Percentiles rank a stretch among this genome's conserved stretches.
These are phyloP conservation scores for Orchesella cincta DNA, from an alignment of 1,140 invertebrate species.

Conservation along the genomic window DNA sequence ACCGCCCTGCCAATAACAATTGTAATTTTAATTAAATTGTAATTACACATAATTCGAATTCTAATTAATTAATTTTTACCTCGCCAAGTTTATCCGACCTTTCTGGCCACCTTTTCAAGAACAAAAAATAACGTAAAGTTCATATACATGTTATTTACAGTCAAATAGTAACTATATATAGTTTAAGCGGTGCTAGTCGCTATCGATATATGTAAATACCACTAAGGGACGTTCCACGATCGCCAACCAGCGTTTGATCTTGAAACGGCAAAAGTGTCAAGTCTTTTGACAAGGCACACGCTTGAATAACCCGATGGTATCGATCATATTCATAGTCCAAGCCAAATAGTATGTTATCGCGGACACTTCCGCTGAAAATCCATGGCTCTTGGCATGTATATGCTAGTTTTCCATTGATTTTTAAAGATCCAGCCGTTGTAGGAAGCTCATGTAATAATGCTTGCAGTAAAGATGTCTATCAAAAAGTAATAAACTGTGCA, in stretches of 20 bases:
- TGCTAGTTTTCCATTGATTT: constrained; percentile 31
- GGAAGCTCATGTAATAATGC: constrained; percentile 37
- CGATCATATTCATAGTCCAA: constrained; percentile 22
- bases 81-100: constrained; percentile 82
- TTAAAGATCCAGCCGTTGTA: not conserved
- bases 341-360: constrained; percentile 47
- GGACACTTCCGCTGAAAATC: constrained; percentile 42
- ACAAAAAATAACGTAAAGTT: too few relatives aligned
- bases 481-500: too few relatives aligned
- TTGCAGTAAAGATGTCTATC: constrained; percentile 30
- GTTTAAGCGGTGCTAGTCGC: too few relatives aligned
- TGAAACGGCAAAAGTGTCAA: constrained; percentile 72
- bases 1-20: constrained; percentile 55
- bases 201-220: too few relatives aligned
- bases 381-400: constrained; percentile 44
- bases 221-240: constrained; percentile 76
- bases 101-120: constrained; percentile 79
- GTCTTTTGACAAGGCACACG: constrained; percentile 68
- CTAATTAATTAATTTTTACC: too few relatives aligned
- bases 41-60: too few relatives aligned
- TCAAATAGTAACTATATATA: too few relatives aligned
- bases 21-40: too few relatives aligned
- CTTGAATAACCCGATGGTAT: constrained; percentile 56
- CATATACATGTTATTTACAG: too few relatives aligned
- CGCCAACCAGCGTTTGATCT: constrained; percentile 85